Conservation (phyloP, 2,113 vertebrate genomes). For the Aspidoscelis tigris region DNA sequence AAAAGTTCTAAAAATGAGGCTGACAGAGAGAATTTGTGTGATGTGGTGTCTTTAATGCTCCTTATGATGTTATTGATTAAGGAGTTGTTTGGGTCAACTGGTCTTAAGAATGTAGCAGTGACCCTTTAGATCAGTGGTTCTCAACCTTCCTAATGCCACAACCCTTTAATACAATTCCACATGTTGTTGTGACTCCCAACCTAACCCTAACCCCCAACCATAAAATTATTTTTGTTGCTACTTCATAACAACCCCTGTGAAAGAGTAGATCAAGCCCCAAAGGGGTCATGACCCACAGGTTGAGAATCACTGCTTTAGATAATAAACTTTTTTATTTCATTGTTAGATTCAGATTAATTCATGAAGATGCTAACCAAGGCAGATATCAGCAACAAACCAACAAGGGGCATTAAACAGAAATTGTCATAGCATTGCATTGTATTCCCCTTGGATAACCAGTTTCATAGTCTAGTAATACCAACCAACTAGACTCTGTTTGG, state of each 20-base stretch:
- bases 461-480: background rate
- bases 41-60: constrained; percentile 6
- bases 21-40: background rate
- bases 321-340: background rate
- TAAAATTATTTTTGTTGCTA: no score
- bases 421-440: background rate
- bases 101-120: background rate
- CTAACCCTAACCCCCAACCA: no score
- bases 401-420: background rate
- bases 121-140: background rate
- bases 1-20: constrained; percentile 24
- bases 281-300: no score
- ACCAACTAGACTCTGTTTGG: background rate
- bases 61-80: background rate
- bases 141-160: no score
- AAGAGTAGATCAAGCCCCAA: no score
- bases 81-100: background rate
- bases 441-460: background rate
- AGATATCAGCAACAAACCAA: background rate
- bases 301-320: background rate
- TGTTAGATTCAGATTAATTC: background rate
- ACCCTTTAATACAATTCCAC: no score
- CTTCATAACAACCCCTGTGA: no score
- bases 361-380: background rate
- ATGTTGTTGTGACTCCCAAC: no score